Evolutionary conservation across 2,888 invertebrate genomes (phyloP), one percentile per base, ranked within the genome.

Genomic region (Stenodera caucasica): DNA sequence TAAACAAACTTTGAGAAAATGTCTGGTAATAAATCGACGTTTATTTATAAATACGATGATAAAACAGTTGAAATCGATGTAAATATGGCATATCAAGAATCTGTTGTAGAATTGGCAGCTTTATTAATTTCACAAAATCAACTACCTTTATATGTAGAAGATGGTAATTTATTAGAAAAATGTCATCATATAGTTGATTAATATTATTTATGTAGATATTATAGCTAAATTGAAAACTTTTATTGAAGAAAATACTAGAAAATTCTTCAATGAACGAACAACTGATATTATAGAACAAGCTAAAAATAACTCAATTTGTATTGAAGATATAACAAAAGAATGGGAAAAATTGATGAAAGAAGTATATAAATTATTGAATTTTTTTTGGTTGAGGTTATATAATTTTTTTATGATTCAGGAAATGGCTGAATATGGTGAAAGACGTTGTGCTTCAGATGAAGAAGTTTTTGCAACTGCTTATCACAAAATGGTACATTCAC

Each of bases 401-500:
- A 18, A 32, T 49, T 33, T 33, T 53, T 51, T 49, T 51, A 60
- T 57, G 60, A 49, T 57, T n/a, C 61, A 92, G 75, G 93, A 96
- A 81, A 89, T 94, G 9, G 83, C 90, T 50, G 91, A 91, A 73
- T 94, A 90, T 84, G 91, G 93, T 0, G 92, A 92, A 74, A 89
- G 89, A 59, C 85, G 90, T 62, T 88, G 91, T 49, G 90, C 92
- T 0, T 89, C 91, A 0, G 92, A 94, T 78, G 92, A 94, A 76
- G 92, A 94, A 80, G 84, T 91, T 37, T 93, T 94, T 82, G 91
- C 92, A 2, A 90, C 90, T 2, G 92, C 92, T 21, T 94, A 94
- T 78, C 93, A 94, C 77, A 84, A 85, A 64, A 78, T 88, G 65
- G 85, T 85, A 0, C 85, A 85, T 69, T 84, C 84, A 30, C 84